A percentile compares a stretch with the other conserved stretches of the same genome.
Conservation (phyloP, 1,140 invertebrate genomes). For the Trichonephila inaurata region DNA sequence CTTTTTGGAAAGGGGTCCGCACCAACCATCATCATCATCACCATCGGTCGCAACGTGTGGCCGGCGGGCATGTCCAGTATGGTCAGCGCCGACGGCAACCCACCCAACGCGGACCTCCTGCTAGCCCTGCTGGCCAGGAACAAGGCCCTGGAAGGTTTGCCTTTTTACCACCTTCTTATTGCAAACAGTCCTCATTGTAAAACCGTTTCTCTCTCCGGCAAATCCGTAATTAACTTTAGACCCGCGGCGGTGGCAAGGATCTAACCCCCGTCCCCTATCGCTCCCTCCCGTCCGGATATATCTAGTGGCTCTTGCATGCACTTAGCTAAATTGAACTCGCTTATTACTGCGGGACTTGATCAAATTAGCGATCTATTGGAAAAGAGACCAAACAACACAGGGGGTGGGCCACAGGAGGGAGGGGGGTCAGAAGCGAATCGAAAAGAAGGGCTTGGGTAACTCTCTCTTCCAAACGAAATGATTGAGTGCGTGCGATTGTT, state of each 20-base stretch:
- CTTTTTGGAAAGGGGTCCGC: conserved; percentile 1
- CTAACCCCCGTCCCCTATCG: not conserved
- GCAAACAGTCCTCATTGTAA: conserved; percentile 25
- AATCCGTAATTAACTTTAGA: conserved; percentile 73
- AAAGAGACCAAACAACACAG: conserved; percentile 56
- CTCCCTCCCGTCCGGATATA: conserved; percentile 8
- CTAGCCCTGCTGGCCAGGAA: conserved; percentile 91
- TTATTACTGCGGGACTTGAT: conserved; percentile 76
- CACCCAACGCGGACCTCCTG: conserved; percentile 90
- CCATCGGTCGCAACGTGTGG: conserved; percentile 53
- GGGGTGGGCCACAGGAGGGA: not conserved
- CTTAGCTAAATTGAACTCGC: conserved; percentile 77
- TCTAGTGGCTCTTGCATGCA: conserved; percentile 67
- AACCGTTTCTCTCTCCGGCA: conserved; percentile 18
- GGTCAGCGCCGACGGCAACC: conserved; percentile 74
- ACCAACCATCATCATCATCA: conserved; percentile 59
- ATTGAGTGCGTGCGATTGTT: conserved; percentile 75
- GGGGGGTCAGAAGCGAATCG: conserved; percentile 33
- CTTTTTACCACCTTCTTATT: conserved; percentile 5
- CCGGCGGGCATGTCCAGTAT: conserved; percentile 68
- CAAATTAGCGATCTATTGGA: conserved; percentile 77
- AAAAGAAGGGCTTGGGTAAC: conserved; percentile 25
- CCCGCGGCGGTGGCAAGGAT: conserved; percentile 5
- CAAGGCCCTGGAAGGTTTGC: conserved; percentile 92
- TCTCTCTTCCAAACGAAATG: conserved; percentile 39